A percentile compares a stretch with the other conserved stretches of the same genome.
These are phyloP conservation scores for Drosophila silvestris DNA, from an alignment of 2,888 invertebrate species.

Conservation along the genomic window DNA sequence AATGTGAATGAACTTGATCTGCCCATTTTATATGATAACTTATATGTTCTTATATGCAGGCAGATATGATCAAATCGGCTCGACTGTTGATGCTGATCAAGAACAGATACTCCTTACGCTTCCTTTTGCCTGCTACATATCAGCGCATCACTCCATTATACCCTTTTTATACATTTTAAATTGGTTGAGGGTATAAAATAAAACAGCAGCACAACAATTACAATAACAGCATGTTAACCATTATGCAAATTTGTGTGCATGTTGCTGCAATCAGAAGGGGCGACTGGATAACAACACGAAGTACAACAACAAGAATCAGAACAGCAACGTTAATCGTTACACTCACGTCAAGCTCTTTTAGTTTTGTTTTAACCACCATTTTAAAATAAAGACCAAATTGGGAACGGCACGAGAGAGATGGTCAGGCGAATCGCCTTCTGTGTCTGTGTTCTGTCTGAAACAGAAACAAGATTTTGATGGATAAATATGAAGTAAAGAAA, in stretches of 20 bases:
- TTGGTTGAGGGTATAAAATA: conserved; percentile 1
- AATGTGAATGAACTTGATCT: background rate
- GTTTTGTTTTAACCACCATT: conserved; percentile 46
- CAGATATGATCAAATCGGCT: background rate
- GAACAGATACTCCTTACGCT: background rate
- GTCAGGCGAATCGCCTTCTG: conserved; percentile 58
- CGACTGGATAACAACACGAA: conserved; percentile 35
- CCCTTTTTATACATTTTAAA: background rate
- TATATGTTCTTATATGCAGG: too few species aligned
- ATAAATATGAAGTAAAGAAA: background rate
- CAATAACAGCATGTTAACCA: conserved; percentile 83
- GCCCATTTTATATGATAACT: too few species aligned
- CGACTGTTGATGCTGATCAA: background rate
- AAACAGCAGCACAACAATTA: conserved; percentile 49
- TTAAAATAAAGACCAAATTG: conserved; percentile 67
- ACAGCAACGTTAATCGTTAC: conserved; percentile 75
- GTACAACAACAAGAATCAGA: conserved; percentile 11
- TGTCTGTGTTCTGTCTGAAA: background rate
- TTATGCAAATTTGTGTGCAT: conserved; percentile 83
- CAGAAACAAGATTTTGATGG: background rate
- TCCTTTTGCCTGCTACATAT: background rate
- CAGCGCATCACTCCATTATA: background rate
- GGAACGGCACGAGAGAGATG: conserved; percentile 49
- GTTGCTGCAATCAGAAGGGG: conserved; percentile 52
- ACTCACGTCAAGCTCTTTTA: conserved; percentile 82